A percentile compares a stretch with the other conserved stretches of the same genome.
These are phyloP conservation scores for Sebastes iracundus DNA, from an alignment of 2,797 vertebrate genomes.

Conservation along the genomic window DNA sequence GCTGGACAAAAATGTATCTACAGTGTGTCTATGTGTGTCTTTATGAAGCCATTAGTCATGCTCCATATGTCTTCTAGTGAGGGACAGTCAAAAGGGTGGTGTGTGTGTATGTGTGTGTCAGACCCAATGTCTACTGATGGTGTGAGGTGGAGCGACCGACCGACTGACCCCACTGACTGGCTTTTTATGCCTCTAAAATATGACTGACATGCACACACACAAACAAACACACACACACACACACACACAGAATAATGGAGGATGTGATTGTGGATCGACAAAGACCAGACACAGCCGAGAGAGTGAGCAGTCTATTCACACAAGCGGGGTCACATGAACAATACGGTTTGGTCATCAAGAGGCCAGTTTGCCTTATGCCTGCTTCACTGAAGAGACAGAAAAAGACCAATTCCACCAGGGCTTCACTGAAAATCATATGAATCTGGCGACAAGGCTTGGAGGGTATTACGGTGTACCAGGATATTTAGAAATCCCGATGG, in stretches of 20 bases:
- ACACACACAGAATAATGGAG: slow-evolving; percentile 29
- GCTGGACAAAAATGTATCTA: slow-evolving; percentile 62
- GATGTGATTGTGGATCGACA: slow-evolving; percentile 39
- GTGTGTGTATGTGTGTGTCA: slow-evolving; percentile 32
- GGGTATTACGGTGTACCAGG: neutral
- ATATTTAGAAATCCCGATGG: no score
- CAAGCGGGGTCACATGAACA: slow-evolving; percentile 61
- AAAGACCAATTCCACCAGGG: neutral
- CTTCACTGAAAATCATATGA: neutral
- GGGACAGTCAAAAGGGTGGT: slow-evolving; percentile 53
- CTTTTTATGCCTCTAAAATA: slow-evolving; percentile 64
- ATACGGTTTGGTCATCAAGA: slow-evolving; percentile 43
- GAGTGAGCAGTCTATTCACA: slow-evolving; percentile 65
- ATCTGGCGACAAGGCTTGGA: neutral
- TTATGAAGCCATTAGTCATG: slow-evolving; percentile 79
- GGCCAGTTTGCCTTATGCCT: slow-evolving; percentile 62
- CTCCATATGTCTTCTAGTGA: slow-evolving; percentile 75
- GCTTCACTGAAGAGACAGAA: slow-evolving; percentile 10
- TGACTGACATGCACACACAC: slow-evolving; percentile 12
- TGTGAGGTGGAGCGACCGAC: slow-evolving; percentile 58
- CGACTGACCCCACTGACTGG: slow-evolving; percentile 58
- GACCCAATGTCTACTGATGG: slow-evolving; percentile 59
- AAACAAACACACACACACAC: neutral
- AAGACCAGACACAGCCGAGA: slow-evolving; percentile 31
- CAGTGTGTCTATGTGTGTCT: slow-evolving; percentile 67